phyloP scores from a whole-genome alignment of 2,888 invertebrate genomes.

The Apotomis capreana region DNA sequence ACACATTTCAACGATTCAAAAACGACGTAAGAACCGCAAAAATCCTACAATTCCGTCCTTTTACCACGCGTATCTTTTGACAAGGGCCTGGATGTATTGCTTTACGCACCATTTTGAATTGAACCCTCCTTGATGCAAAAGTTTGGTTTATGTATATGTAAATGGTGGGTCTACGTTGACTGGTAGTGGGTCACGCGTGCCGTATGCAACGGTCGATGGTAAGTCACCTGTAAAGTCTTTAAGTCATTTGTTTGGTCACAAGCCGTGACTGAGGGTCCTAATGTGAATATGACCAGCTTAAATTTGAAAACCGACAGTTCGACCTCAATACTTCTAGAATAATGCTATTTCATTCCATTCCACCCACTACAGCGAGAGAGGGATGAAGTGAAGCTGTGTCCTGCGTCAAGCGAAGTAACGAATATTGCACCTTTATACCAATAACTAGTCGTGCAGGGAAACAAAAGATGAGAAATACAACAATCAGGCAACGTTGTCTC shows the following conservation, averaged over 20 bases:
- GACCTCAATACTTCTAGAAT: too few species aligned
- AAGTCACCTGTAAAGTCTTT: conserved; percentile 38
- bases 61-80: background rate
- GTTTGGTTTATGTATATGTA: background rate
- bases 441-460: too few species aligned
- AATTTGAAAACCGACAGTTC: too few species aligned
- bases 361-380: too few species aligned
- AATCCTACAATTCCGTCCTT: background rate
- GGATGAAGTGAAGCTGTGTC: too few species aligned
- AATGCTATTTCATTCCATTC: too few species aligned
- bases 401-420: too few species aligned
- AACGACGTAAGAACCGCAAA: background rate
- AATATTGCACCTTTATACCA: too few species aligned
- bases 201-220: conserved; percentile 36
- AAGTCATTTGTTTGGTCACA: conserved; percentile 26
- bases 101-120: background rate
- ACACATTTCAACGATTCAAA: background rate
- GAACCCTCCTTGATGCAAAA: background rate
- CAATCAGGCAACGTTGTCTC: too few species aligned
- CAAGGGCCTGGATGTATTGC: conserved; percentile 6
- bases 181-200: conserved; percentile 25
- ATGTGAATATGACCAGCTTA: too few species aligned
- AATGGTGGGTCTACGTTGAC: conserved; percentile 1
- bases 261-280: conserved; percentile 25
- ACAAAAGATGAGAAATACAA: too few species aligned